Base-by-base conservation (phyloP, 2,888 invertebrate species). In the Meghimatium bilineatum region DNA sequence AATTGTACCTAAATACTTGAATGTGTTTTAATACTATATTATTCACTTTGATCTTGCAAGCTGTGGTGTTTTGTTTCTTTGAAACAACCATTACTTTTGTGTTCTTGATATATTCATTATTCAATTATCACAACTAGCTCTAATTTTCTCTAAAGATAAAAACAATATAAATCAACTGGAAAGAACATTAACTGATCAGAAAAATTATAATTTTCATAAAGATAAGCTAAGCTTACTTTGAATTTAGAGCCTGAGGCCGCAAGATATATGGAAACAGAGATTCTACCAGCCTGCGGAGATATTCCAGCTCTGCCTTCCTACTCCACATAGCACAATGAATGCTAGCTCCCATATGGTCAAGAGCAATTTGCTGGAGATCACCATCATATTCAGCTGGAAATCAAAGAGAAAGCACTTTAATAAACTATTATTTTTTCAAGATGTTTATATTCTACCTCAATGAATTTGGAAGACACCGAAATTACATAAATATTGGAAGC, bases 261-360 rank as follows among this genome's bases (percentile, higher is more conserved):
- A 94, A 90, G 23, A 94, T 90, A 81, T 91, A 92, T 1, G 94
- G 93, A 84, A 94, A 91, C 26, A 94, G 87, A 63, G 89, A 88
- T 63, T 93, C 92, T 3, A 91, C 90, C 29, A 93, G 85, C 76
- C 91, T 87, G 17, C 93, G 88, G 34, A 94, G 89, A 85, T 94
- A 94, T 78, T 93, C 91, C 36, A 93, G 87, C 87, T 94, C 94
- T 32, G 91, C 86, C 80, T 92, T 90, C 6, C 94, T 85, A 85
- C 89, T 93, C 72, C 91, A 88, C 89, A 93, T 90, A 17, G 93
- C 93, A 84, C 91, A 90, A 86, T 94, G 94, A 52, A 94, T 86
- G 80, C 92, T 88, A 26, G 91, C 86, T 6, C 93, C 93, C 75
- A 93, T 91, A 77, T 90, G 89, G 36, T 92, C 91, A 10, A 94